Percentiles rank a stretch among this genome's conserved stretches.
These are phyloP conservation scores for Lacanobia wlatinum DNA, from an alignment of 2,888 invertebrate genomes.

Conservation along the genomic window DNA sequence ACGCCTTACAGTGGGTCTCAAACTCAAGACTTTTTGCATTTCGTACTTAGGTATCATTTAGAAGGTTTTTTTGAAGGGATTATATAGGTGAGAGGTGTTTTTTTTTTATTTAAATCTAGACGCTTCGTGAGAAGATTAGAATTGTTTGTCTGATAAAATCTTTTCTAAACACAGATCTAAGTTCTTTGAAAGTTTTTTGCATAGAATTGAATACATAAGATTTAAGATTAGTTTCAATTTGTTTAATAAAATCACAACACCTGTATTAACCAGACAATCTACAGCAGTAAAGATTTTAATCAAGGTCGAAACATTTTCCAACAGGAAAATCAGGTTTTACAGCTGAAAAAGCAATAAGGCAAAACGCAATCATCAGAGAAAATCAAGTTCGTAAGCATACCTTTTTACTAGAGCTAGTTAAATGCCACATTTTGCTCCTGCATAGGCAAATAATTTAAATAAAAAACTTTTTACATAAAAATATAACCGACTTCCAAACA, in stretches of 20 bases:
- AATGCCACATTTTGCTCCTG: not conserved
- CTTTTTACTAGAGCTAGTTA: not conserved
- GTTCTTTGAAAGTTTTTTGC: constrained; percentile 26
- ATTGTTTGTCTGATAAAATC: constrained; percentile 24
- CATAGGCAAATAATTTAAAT: not conserved
- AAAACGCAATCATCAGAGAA: not conserved
- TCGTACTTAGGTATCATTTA: constrained; percentile 56
- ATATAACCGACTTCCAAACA: too few species aligned
- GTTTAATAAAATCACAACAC: not conserved
- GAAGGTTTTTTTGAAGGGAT: constrained; percentile 48
- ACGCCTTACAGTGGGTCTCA: constrained; percentile 32
- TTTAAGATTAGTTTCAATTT: constrained; percentile 21
- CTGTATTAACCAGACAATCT: not conserved
- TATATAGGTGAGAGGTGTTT: constrained; percentile 30
- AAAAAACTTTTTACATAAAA: too few species aligned
- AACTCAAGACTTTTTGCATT: constrained; percentile 54
- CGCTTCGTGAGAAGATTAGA: constrained; percentile 13
- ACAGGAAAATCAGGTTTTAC: not conserved
- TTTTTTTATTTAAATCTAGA: constrained; percentile 50
- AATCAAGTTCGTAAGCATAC: not conserved
- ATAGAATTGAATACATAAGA: constrained; percentile 24
- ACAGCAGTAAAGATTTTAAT: not conserved
- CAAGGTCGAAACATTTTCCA: not conserved
- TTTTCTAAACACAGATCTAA: constrained; percentile 26
- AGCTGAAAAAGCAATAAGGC: not conserved